phyloP scores from a whole-genome alignment of 2,888 invertebrate species.

The Rhingia campestris region DNA sequence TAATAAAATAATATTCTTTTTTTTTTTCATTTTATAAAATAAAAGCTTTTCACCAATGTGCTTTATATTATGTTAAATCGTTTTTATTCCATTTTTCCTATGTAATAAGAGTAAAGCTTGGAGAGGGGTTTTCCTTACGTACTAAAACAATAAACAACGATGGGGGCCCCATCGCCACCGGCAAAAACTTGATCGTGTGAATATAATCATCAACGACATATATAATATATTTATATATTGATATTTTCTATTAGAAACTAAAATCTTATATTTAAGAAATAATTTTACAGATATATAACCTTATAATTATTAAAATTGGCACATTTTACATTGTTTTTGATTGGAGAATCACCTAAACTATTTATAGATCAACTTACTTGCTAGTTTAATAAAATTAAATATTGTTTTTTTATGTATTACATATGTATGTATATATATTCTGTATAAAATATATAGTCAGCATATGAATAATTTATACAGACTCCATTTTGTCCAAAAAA shows the following conservation, averaged over 20 bases:
- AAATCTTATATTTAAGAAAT: slow-evolving; percentile 44
- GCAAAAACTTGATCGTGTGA: slow-evolving; percentile 31
- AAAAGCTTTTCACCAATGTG: slow-evolving; percentile 64
- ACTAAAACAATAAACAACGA: slow-evolving; percentile 42
- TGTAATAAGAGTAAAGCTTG: slow-evolving; percentile 71
- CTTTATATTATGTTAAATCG: slow-evolving; percentile 33
- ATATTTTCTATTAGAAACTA: slow-evolving; percentile 62
- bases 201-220: not conserved
- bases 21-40: slow-evolving; percentile 37
- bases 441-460: slow-evolving; percentile 66
- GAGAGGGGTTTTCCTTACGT: slow-evolving; percentile 56
- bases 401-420: slow-evolving; percentile 30
- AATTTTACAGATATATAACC: slow-evolving; percentile 55
- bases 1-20: slow-evolving; percentile 9
- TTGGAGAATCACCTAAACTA: slow-evolving; percentile 59
- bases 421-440: slow-evolving; percentile 41
- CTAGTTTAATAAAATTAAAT: slow-evolving; percentile 61
- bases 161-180: slow-evolving; percentile 29
- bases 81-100: slow-evolving; percentile 60
- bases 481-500: slow-evolving; percentile 64
- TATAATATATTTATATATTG: slow-evolving; percentile 27
- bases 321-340: slow-evolving; percentile 74
- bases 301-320: slow-evolving; percentile 72
- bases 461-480: slow-evolving; percentile 65
- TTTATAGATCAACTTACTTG: slow-evolving; percentile 29